These are phyloP conservation scores for Hyaena hyaena DNA, from an alignment of 2,113 vertebrate genomes.

Conservation along the genomic window DNA sequence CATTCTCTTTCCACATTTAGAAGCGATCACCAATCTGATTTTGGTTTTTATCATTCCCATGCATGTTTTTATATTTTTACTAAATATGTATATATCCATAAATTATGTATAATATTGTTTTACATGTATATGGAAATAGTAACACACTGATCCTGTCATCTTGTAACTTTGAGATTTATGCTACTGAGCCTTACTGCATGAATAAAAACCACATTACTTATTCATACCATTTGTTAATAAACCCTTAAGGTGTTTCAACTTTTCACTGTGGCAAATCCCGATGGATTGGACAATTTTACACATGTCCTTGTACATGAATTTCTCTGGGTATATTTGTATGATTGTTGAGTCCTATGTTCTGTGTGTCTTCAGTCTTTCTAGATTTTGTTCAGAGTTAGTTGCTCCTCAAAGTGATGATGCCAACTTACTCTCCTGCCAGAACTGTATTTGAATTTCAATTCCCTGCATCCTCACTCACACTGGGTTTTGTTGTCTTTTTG, in stretches of 20 bases:
- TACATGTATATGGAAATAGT: not conserved
- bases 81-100: not conserved
- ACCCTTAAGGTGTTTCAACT: not conserved
- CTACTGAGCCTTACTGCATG: not conserved
- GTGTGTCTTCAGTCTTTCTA: not conserved
- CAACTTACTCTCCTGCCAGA: not conserved
- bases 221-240: not conserved
- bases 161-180: constrained; percentile 24
- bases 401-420: not conserved
- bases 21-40: not conserved
- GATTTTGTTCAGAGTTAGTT: not conserved
- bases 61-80: not conserved
- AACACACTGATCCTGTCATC: not conserved
- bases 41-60: not conserved
- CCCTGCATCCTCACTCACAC: not conserved
- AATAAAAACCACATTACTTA: not conserved
- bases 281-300: not conserved
- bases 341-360: not conserved
- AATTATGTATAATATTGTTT: not conserved
- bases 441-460: not conserved
- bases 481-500: not conserved
- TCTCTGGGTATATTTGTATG: not conserved
- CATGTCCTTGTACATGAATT: not conserved
- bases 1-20: not conserved
- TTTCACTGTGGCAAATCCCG: not conserved